Evolutionary conservation across 2,797 vertebrate species (phyloP).

Genomic region (Merluccius polli): DNA sequence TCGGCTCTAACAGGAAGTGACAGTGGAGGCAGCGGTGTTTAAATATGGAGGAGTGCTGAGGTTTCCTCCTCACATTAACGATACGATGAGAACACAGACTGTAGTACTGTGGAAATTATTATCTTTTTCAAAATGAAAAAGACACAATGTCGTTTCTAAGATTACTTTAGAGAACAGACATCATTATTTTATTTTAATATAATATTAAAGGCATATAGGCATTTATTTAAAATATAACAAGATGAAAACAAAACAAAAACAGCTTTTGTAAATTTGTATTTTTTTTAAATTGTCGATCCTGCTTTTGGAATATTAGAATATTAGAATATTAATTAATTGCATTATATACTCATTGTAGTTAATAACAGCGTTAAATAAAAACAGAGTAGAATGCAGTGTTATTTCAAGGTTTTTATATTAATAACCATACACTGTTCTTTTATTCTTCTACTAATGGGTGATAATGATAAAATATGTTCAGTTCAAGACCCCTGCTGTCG

Average conservation of each 20-base stretch:
- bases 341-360: not conserved
- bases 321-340: too few relatives aligned
- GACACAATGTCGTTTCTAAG: not conserved
- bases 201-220: too few relatives aligned
- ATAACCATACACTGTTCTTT: not conserved
- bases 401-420: not conserved
- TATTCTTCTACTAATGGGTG: not conserved
- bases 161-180: not conserved
- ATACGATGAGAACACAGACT: not conserved
- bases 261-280: too few relatives aligned
- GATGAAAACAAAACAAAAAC: too few relatives aligned
- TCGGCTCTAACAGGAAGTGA: conserved; percentile 64
- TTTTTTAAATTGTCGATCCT: too few relatives aligned
- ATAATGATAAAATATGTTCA: not conserved
- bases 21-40: conserved; percentile 44
- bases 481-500: not conserved
- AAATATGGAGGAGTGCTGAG: conserved; percentile 49
- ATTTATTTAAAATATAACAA: too few relatives aligned
- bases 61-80: conserved; percentile 20
- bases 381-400: not conserved
- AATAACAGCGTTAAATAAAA: not conserved
- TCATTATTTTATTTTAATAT: too few relatives aligned
- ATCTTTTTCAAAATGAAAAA: not conserved
- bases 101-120: not conserved
- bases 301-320: too few relatives aligned